Base-by-base conservation (phyloP, 2,888 invertebrate species). In the Ectropis crepuscularia region DNA sequence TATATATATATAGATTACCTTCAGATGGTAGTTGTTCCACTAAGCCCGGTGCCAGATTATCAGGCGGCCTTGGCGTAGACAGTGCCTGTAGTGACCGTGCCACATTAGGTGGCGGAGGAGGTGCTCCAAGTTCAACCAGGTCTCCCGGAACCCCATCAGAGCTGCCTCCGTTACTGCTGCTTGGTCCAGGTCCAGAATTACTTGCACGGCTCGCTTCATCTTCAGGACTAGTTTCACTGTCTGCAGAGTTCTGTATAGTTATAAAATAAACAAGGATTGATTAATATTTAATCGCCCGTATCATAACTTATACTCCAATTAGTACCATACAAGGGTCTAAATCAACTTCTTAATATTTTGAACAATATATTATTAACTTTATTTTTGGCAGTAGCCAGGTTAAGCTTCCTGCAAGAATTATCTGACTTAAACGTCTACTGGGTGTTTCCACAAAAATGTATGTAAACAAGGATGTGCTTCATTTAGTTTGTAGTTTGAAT, bases 21-120 rank as follows among this genome's bases (percentile, higher is more conserved):
- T 96, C 96, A 57, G 96, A 95, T 12, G 96, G 96, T 60, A 96
- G 83, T 68, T 95, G 94, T 75, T 96, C 95, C 6, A 96, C 94
- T 0, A 96, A 82, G 0, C 95, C 95, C 5, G 94, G 94, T 6
- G 95, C 94, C 1, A 94, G 79, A 70, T 93, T 92, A 66, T 95
- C 94, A n/a, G 93, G 90, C 4, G 90, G 92, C n/a, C 94, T 83
- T 0, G 95, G 94, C 36, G 93, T 94, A 4, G 94, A 93, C 9
- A 96, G 85, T 39, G 94, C 93, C 61, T 94, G 94, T 54, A 96
- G 85, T 11, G 95, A 93, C 65, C 95, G 93, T 0, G 94, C 94
- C 10, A 96, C 80, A 74, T 92, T 94, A 16, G 94, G 94, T 0
- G 93, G 90, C 53, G 89, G 89, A 0, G 93, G 92, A 63, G 75